Percentiles rank a stretch among this genome's conserved stretches.
These are phyloP conservation scores for Campodea augens DNA, from an alignment of 1,140 invertebrate species.

Conservation along the genomic window DNA sequence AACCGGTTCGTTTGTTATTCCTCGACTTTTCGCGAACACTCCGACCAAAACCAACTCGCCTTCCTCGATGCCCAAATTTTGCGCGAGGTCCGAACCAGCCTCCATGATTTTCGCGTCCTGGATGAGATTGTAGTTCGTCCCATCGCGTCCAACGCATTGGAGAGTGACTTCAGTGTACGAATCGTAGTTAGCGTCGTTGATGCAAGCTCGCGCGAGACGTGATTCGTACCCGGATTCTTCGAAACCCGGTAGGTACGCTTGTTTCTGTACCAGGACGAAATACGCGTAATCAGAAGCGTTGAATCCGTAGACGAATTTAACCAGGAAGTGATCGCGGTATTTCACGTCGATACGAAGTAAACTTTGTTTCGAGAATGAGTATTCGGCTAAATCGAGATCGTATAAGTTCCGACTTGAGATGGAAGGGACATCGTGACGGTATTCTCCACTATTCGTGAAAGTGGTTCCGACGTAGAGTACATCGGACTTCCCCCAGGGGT, in stretches of 20 bases:
- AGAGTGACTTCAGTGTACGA: conserved; percentile 89
- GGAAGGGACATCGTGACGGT: conserved; percentile 81
- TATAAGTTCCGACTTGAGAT: conserved; percentile 69
- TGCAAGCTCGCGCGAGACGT: conserved; percentile 74
- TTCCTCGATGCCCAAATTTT: conserved; percentile 50
- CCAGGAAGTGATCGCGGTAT: conserved; percentile 81
- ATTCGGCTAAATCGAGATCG: conserved; percentile 56
- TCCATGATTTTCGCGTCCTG: conserved; percentile 71
- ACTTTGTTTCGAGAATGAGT: conserved; percentile 68
- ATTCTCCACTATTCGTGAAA: conserved; percentile 78
- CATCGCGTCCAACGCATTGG: conserved; percentile 47
- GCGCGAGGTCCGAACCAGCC: conserved; percentile 60
- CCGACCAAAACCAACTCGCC: conserved; percentile 61
- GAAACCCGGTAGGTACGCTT: conserved; percentile 64
- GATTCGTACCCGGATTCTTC: conserved; percentile 80
- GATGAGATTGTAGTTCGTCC: conserved; percentile 62
- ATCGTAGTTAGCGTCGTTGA: conserved; percentile 82
- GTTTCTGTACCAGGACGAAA: conserved; percentile 85
- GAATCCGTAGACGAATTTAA: conserved; percentile 90
- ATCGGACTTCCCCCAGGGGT: conserved; percentile 47
- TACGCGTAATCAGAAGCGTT: conserved; percentile 86
- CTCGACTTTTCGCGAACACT: conserved; percentile 63
- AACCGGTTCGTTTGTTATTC: conserved; percentile 55
- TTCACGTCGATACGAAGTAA: conserved; percentile 80
- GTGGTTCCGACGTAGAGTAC: conserved; percentile 88